A percentile compares a stretch with the other conserved stretches of the same genome.
Conservation (phyloP, 2,797 vertebrate genomes). For the Percopsis omiscomaycus region DNA sequence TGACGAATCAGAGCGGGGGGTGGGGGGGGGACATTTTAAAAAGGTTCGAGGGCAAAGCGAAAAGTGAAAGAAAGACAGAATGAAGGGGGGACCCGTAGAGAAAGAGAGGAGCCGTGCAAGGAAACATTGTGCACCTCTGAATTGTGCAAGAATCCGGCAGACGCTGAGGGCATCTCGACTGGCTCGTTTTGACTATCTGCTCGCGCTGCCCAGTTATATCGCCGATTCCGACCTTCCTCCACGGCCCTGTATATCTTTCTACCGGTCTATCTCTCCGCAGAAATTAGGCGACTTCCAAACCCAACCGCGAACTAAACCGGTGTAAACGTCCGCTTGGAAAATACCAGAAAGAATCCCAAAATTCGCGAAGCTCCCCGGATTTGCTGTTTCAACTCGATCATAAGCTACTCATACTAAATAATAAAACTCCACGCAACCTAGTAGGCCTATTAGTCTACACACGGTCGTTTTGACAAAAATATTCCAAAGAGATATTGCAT, state of each 20-base stretch:
- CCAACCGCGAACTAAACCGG: too few species aligned
- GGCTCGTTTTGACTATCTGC: conserved; percentile 59
- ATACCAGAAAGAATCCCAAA: conserved; percentile 23
- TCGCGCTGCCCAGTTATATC: conserved; percentile 68
- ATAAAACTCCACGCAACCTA: background rate
- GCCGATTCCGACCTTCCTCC: conserved; percentile 72
- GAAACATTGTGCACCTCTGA: conserved; percentile 81
- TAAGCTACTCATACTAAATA: conserved; percentile 14
- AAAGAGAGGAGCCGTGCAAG: conserved; percentile 50
- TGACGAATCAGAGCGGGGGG: conserved; percentile 92
- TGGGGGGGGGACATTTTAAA: conserved; percentile 90
- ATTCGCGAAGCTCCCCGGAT: conserved; percentile 23
- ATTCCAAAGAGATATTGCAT: background rate
- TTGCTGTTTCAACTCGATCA: conserved; percentile 16
- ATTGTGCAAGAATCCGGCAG: conserved; percentile 76
- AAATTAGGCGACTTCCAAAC: conserved; percentile 23
- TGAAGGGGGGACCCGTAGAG: conserved; percentile 69
- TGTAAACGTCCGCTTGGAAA: background rate
- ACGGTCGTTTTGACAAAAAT: conserved; percentile 30
- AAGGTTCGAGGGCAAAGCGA: conserved; percentile 91
- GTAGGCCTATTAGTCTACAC: conserved; percentile 26
- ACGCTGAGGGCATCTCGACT: conserved; percentile 63
- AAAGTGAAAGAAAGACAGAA: conserved; percentile 93
- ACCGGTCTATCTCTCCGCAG: conserved; percentile 23
- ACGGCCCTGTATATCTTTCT: conserved; percentile 32